A percentile compares a stretch with the other conserved stretches of the same genome.
Conservation (phyloP, 1,140 invertebrate species). For the Linepithema humile region DNA sequence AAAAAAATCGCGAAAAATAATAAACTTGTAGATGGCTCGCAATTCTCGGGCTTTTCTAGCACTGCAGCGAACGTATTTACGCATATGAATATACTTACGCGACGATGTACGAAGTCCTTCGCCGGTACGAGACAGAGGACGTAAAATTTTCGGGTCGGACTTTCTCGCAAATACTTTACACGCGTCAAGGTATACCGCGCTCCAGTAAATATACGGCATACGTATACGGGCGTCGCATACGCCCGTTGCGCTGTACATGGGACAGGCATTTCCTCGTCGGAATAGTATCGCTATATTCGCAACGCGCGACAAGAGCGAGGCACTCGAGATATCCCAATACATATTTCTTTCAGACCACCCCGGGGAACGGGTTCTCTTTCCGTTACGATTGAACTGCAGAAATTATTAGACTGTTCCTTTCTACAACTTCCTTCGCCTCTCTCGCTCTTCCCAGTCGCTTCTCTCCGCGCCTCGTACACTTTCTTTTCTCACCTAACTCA, state of each 20-base stretch:
- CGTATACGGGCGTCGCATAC: constrained; percentile 17
- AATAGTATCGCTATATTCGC: constrained; percentile 50
- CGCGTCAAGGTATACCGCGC: constrained; percentile 8
- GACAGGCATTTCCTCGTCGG: constrained; percentile 24
- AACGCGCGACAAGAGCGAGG: constrained; percentile 47
- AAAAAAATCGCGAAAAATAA: constrained; percentile 13
- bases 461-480: not conserved
- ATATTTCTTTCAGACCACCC: constrained; percentile 67
- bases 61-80: not conserved
- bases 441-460: not conserved
- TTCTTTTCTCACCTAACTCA: not conserved
- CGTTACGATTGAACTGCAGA: constrained; percentile 71
- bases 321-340: constrained; percentile 62
- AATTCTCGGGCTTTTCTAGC: not conserved
- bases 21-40: not conserved
- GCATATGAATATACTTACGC: constrained; percentile 7
- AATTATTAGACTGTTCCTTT: constrained; percentile 74
- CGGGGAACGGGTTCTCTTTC: constrained; percentile 66
- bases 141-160: constrained; percentile 59
- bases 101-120: not conserved
- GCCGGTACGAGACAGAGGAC: constrained; percentile 19
- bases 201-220: constrained; percentile 21
- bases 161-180: constrained; percentile 59
- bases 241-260: not conserved
- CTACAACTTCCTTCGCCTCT: constrained; percentile 1